Conservation (phyloP, 2,888 invertebrate species). For the Drosophila demipolita region DNA sequence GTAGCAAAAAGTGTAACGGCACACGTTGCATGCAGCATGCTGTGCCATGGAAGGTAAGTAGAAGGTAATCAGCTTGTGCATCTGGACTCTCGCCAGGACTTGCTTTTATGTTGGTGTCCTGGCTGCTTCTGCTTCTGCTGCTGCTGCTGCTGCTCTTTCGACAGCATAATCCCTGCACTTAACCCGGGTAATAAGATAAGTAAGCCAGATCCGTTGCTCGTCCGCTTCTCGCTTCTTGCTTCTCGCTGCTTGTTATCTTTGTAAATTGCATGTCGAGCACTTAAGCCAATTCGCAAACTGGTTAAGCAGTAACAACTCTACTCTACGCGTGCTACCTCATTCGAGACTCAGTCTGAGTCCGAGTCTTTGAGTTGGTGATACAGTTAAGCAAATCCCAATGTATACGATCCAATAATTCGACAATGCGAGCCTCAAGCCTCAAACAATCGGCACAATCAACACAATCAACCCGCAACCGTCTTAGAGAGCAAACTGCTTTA, state of each 20-base stretch:
- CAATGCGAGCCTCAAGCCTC: constrained; percentile 44
- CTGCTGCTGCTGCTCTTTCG: constrained; percentile 72
- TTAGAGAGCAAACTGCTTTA: constrained; percentile 58
- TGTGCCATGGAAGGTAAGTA: constrained; percentile 21
- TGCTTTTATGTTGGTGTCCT: not conserved
- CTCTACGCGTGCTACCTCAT: constrained; percentile 60
- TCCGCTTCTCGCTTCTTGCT: constrained; percentile 26
- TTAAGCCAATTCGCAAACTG: constrained; percentile 77
- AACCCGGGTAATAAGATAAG: constrained; percentile 82
- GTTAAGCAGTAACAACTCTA: constrained; percentile 41
- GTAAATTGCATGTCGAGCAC: constrained; percentile 80
- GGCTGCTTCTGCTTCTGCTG: constrained; percentile 10
- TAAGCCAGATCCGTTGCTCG: constrained; percentile 64
- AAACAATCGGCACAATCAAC: constrained; percentile 49
- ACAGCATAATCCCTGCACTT: constrained; percentile 78
- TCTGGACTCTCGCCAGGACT: constrained; percentile 40
- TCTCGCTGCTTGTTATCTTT: constrained; percentile 75
- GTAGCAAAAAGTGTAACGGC: constrained; percentile 73
- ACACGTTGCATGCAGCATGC: constrained; percentile 63
- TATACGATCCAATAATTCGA: constrained; percentile 50
- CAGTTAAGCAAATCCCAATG: constrained; percentile 59
- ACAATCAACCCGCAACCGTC: constrained; percentile 38
- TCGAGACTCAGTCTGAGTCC: not conserved
- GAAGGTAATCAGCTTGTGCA: constrained; percentile 63
- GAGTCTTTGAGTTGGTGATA: constrained; percentile 46